A percentile compares a stretch with the other conserved stretches of the same genome.
Evolutionary conservation across 2,888 invertebrate species (phyloP).

Genomic region (Pachycephus smyrnensis): DNA sequence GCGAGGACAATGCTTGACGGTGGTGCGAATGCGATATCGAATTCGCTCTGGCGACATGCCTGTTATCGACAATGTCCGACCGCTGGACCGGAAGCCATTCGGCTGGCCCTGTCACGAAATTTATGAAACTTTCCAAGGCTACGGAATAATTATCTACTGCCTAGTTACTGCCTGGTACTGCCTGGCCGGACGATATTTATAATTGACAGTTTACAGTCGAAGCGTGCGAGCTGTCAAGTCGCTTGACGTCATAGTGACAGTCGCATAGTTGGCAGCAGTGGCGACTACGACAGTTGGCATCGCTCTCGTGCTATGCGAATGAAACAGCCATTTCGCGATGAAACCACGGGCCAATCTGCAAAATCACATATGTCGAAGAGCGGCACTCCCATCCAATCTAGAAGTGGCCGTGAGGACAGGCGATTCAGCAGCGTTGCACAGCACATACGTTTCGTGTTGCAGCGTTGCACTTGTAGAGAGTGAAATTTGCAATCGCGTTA

Average conservation of each 20-base stretch:
- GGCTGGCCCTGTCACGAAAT: constrained; percentile 53
- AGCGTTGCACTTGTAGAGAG: too few relatives aligned
- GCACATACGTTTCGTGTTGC: too few relatives aligned
- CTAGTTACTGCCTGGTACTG: constrained; percentile 13
- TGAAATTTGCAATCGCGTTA: too few relatives aligned
- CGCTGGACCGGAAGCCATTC: constrained; percentile 64
- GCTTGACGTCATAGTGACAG: constrained; percentile 2
- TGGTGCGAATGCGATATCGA: constrained; percentile 60
- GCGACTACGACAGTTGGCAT: not conserved
- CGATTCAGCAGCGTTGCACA: too few relatives aligned
- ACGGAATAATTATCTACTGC: constrained; percentile 37
- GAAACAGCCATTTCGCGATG: constrained; percentile 53
- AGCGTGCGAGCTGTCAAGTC: not conserved
- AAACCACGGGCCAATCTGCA: constrained; percentile 48
- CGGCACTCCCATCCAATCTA: constrained; percentile 46
- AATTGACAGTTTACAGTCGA: not conserved
- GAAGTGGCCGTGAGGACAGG: constrained; percentile 34
- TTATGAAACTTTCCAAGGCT: constrained; percentile 56
- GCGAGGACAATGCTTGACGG: constrained; percentile 52
- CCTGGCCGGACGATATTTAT: constrained; percentile 17
- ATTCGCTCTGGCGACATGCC: constrained; percentile 56
- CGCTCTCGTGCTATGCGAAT: constrained; percentile 26
- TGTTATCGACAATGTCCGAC: constrained; percentile 63
- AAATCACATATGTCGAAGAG: constrained; percentile 53
- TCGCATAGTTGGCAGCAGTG: constrained; percentile 2